Conservation (phyloP, 2,797 vertebrate genomes). For the Hephaestus fuliginosus region DNA sequence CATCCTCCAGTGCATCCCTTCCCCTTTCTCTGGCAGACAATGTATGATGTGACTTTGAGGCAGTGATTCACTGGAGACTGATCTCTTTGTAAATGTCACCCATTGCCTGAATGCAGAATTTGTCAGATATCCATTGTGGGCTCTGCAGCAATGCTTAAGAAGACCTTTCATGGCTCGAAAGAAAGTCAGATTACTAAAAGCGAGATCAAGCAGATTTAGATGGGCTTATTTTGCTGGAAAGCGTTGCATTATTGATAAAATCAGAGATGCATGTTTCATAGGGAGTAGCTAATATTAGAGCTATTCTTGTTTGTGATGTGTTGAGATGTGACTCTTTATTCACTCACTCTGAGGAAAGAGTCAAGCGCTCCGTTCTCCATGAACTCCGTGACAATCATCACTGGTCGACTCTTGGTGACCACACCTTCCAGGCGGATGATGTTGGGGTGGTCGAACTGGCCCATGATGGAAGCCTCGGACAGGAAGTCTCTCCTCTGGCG, state of each 20-base stretch:
- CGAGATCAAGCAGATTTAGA: slow-evolving; percentile 47
- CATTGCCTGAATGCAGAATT: slow-evolving; percentile 56
- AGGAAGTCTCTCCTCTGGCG: slow-evolving; percentile 97
- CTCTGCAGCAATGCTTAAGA: slow-evolving; percentile 40
- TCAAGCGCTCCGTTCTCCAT: slow-evolving; percentile 99
- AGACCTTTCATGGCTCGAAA: slow-evolving; percentile 52
- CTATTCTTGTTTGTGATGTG: slow-evolving; percentile 10
- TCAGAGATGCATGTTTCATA: slow-evolving; percentile 23
- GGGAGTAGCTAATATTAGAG: not conserved
- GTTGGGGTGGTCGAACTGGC: slow-evolving; percentile 98
- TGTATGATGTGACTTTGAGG: slow-evolving; percentile 70
- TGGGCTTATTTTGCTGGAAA: slow-evolving; percentile 22
- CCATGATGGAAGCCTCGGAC: slow-evolving; percentile 98
- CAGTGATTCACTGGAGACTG: slow-evolving; percentile 67
- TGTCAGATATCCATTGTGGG: slow-evolving; percentile 51
- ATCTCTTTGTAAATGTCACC: slow-evolving; percentile 79
- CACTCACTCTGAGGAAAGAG: slow-evolving; percentile 95
- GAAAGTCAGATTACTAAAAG: slow-evolving; percentile 55
- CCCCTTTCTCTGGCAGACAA: slow-evolving; percentile 40
- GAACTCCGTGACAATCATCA: slow-evolving; percentile 99
- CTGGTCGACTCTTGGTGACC: slow-evolving; percentile 97
- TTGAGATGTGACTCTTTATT: slow-evolving; percentile 14
- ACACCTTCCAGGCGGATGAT: slow-evolving; percentile 98
- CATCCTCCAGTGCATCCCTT: not conserved
- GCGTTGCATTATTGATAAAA: slow-evolving; percentile 28